phyloP scores from a whole-genome alignment of 2,113 vertebrate genomes.

The Raphicerus campestris region DNA sequence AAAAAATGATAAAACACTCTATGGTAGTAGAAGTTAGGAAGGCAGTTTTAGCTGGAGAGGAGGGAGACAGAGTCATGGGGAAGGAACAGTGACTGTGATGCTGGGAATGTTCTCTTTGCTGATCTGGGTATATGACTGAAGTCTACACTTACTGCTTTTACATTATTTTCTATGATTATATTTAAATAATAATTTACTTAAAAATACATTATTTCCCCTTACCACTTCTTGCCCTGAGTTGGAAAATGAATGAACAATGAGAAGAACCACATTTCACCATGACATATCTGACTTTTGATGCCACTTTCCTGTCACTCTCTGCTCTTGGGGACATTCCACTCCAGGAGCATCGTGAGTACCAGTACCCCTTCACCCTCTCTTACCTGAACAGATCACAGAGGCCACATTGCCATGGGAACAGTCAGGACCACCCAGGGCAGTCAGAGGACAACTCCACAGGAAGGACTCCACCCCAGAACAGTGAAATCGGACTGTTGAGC shows the following conservation, averaged over 20 bases:
- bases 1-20: neutral
- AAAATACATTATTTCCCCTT: neutral
- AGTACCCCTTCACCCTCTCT: neutral
- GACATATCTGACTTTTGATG: neutral
- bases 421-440: neutral
- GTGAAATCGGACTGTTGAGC: conserved; percentile 19
- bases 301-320: neutral
- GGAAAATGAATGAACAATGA: neutral
- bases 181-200: neutral
- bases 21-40: neutral
- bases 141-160: neutral
- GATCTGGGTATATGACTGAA: neutral
- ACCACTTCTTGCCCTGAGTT: neutral
- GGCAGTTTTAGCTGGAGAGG: neutral
- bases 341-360: neutral
- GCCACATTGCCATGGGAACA: neutral
- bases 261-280: neutral
- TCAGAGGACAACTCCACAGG: neutral
- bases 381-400: conserved; percentile 60
- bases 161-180: neutral
- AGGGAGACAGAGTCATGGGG: neutral
- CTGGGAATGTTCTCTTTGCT: neutral
- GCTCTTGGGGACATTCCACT: neutral
- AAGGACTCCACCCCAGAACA: neutral
- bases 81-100: neutral